These are phyloP conservation scores for Carterocephalus palaemon DNA, from an alignment of 2,888 invertebrate species.

Conservation along the genomic window DNA sequence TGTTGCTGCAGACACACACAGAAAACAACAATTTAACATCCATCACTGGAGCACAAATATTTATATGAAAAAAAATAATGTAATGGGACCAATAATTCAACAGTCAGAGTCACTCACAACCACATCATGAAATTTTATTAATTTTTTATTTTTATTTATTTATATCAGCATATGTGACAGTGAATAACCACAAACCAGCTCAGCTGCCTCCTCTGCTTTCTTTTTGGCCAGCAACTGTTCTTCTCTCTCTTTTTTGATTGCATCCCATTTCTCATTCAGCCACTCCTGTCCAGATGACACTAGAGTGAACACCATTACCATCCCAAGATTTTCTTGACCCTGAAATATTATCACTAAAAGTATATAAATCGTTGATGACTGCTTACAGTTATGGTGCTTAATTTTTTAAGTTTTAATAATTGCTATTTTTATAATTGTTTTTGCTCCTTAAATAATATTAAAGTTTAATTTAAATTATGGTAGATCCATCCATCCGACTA, in stretches of 20 bases:
- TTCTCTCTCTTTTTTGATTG: conserved; percentile 83
- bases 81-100: background rate
- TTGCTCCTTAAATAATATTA: background rate
- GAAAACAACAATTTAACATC: too few relatives aligned
- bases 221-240: conserved; percentile 83
- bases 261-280: conserved; percentile 92
- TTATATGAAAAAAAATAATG: background rate
- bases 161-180: too few relatives aligned
- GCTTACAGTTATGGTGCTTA: too few relatives aligned
- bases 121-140: background rate
- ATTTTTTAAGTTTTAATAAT: too few relatives aligned
- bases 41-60: too few relatives aligned
- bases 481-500: too few relatives aligned
- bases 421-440: too few relatives aligned
- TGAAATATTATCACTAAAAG: conserved; percentile 44
- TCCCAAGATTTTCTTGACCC: conserved; percentile 94
- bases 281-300: conserved; percentile 96
- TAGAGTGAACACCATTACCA: conserved; percentile 98
- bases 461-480: background rate
- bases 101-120: too few relatives aligned
- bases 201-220: conserved; percentile 91
- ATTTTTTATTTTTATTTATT: background rate
- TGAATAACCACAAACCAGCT: conserved; percentile 86
- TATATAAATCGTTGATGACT: too few relatives aligned
- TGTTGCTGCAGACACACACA: too few relatives aligned